Conservation (phyloP, 2,113 vertebrate genomes). For the Melanotaenia duboulayi region DNA sequence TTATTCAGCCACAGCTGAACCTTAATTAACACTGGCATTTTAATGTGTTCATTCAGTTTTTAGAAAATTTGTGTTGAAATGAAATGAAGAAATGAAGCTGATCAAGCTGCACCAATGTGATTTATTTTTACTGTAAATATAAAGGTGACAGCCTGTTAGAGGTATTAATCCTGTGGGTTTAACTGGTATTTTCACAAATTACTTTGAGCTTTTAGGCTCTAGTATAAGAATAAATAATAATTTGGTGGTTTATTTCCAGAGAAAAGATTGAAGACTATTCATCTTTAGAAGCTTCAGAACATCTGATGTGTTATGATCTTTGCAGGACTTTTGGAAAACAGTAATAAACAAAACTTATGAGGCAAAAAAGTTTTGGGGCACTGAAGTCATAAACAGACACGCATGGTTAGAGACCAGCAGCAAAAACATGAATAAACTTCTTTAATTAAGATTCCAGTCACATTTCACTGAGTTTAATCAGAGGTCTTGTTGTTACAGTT, state of each 20-base stretch:
- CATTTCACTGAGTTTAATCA: conserved; percentile 11
- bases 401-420: background rate
- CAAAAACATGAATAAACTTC: background rate
- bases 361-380: background rate
- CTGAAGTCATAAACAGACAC: background rate
- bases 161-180: conserved; percentile 22
- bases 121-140: background rate
- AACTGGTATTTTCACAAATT: conserved; percentile 12
- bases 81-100: background rate
- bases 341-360: background rate
- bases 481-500: conserved; percentile 29
- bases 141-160: conserved; percentile 12
- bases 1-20: background rate
- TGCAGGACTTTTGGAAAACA: background rate
- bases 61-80: no score
- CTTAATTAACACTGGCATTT: background rate
- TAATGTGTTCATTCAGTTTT: background rate
- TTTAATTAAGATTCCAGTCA: conserved; percentile 23
- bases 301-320: background rate
- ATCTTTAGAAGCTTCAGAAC: background rate
- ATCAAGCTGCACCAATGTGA: background rate
- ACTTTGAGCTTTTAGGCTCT: background rate
- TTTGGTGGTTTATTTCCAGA: background rate
- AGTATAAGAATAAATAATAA: no score
- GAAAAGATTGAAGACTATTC: background rate